phyloP scores from a whole-genome alignment of 2,888 invertebrate genomes.

The Ypsolopha sequella region DNA sequence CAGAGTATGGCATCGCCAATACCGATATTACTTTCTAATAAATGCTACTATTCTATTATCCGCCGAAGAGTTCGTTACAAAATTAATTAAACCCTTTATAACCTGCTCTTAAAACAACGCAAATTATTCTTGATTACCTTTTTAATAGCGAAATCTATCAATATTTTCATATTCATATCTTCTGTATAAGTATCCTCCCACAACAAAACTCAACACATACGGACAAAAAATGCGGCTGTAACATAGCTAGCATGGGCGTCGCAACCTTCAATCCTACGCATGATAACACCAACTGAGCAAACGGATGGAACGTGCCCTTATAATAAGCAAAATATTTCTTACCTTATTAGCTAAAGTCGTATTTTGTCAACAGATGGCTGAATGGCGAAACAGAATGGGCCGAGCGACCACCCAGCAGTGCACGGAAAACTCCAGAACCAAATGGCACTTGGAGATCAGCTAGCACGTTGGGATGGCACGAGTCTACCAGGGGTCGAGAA shows the following conservation, averaged over 20 bases:
- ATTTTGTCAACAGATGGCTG: slow-evolving; percentile 41
- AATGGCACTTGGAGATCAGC: slow-evolving; percentile 54
- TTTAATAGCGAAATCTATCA: neutral
- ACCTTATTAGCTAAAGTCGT: neutral
- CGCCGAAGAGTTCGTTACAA: neutral
- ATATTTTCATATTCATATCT: slow-evolving; percentile 1
- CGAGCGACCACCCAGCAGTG: slow-evolving; percentile 39
- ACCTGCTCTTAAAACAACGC: no score
- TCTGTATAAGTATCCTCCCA: neutral
- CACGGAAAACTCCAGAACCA: slow-evolving; percentile 40
- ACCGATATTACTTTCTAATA: slow-evolving; percentile 44
- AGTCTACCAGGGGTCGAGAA: slow-evolving; percentile 39
- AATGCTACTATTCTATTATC: slow-evolving; percentile 24
- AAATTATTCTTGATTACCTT: no score
- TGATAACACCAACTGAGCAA: slow-evolving; percentile 1
- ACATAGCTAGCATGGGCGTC: slow-evolving; percentile 1
- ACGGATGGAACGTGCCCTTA: slow-evolving; percentile 3
- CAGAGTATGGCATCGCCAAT: slow-evolving; percentile 21
- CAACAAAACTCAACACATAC: neutral
- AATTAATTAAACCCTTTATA: no score
- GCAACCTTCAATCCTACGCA: slow-evolving; percentile 37
- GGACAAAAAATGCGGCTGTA: slow-evolving; percentile 2
- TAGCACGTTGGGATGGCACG: slow-evolving; percentile 55
- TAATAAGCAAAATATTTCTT: neutral
- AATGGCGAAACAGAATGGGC: slow-evolving; percentile 58